Evolutionary conservation across 2,113 vertebrate genomes (phyloP).

Genomic region (Coturnix japonica): DNA sequence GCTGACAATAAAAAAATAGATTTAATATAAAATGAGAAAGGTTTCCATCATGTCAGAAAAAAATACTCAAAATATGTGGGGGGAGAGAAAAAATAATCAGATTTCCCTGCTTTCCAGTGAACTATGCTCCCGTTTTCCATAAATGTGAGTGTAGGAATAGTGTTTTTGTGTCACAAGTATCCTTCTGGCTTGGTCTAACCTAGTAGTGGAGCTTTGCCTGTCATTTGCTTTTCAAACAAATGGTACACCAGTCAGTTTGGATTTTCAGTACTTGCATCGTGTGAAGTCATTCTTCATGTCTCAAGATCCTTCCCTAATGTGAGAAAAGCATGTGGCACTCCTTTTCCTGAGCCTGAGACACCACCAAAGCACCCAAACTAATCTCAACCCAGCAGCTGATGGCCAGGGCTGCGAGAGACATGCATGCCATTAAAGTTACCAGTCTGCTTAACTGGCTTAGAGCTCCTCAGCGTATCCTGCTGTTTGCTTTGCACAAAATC

Average conservation of each 20-base stretch:
- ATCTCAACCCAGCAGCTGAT: background rate
- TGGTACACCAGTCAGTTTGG: background rate
- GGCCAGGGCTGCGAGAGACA: background rate
- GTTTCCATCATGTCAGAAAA: background rate
- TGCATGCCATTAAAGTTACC: background rate
- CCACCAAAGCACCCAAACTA: background rate
- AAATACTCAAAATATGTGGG: background rate
- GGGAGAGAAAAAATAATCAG: background rate
- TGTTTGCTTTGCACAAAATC: background rate
- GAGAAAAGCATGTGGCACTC: background rate
- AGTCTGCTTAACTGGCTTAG: background rate
- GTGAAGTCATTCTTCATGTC: background rate
- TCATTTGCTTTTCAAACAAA: background rate
- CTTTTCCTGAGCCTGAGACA: background rate
- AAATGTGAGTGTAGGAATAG: background rate
- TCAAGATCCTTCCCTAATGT: rapidly evolving
- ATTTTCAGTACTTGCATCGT: background rate
- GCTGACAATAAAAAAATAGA: background rate
- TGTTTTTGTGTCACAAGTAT: background rate
- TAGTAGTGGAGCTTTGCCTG: background rate
- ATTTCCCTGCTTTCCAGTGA: background rate
- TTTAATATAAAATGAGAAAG: background rate
- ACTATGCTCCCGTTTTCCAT: background rate
- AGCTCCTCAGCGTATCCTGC: background rate
- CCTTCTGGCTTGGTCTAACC: rapidly evolving